A percentile compares a stretch with the other conserved stretches of the same genome.
Evolutionary conservation across 92 coral and sea anemone species (phyloP).

Genomic region (Siderastrea radians): DNA sequence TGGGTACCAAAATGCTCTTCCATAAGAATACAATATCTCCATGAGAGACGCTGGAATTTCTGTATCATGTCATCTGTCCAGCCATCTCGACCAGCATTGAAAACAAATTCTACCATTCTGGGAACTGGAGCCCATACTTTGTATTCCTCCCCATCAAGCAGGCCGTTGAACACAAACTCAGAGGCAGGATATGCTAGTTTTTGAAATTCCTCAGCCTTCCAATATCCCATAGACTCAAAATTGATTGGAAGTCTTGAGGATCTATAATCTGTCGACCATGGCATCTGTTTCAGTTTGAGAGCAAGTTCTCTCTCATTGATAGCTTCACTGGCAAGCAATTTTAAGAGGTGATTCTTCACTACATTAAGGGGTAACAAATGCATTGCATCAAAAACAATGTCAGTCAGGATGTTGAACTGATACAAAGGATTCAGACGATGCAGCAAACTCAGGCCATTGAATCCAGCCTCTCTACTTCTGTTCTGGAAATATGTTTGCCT

Average conservation of each 20-base stretch:
- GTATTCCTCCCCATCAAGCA: slow-evolving; percentile 56
- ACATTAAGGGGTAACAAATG: slow-evolving; percentile 77
- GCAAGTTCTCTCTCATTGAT: slow-evolving; percentile 61
- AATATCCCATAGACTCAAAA: slow-evolving; percentile 67
- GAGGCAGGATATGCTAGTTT: slow-evolving; percentile 77
- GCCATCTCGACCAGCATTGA: slow-evolving; percentile 65
- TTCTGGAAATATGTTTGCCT: slow-evolving; percentile 65
- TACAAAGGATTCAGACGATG: slow-evolving; percentile 70
- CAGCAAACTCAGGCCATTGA: slow-evolving; percentile 69
- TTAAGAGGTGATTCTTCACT: slow-evolving; percentile 73
- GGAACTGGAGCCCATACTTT: slow-evolving; percentile 78
- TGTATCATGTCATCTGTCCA: slow-evolving; percentile 72
- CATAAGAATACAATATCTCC: slow-evolving; percentile 70
- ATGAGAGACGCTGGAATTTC: slow-evolving; percentile 57
- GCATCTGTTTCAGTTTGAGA: slow-evolving; percentile 69
- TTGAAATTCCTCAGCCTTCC: slow-evolving; percentile 77
- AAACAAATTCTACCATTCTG: slow-evolving; percentile 63
- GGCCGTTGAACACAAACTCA: slow-evolving; percentile 72
- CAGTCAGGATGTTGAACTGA: slow-evolving; percentile 67
- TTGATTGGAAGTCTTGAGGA: slow-evolving; percentile 69
- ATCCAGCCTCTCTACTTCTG: slow-evolving; percentile 70
- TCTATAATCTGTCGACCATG: slow-evolving; percentile 76
- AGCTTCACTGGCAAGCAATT: slow-evolving; percentile 50
- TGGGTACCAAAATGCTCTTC: slow-evolving; percentile 70
- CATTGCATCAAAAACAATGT: slow-evolving; percentile 79